phyloP scores from a whole-genome alignment of 2,888 invertebrate species.

The Drosophila quinaria region DNA sequence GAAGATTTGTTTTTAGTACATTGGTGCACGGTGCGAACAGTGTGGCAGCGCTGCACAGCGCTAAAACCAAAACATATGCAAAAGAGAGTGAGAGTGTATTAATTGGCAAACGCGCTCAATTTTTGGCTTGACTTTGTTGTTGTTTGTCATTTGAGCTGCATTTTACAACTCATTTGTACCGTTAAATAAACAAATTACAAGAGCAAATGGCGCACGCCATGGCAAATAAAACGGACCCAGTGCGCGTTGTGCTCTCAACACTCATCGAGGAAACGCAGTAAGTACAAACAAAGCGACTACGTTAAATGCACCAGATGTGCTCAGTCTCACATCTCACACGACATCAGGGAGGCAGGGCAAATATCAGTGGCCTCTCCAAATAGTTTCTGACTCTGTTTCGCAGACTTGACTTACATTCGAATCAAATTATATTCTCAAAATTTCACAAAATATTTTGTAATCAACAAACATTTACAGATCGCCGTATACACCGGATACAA shows the following conservation, averaged over 20 bases:
- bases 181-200: conserved; percentile 40
- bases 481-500: conserved; percentile 77
- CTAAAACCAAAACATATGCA: conserved; percentile 22
- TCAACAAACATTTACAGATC: conserved; percentile 64
- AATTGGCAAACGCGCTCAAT: conserved; percentile 44
- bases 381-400: not conserved
- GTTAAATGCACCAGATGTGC: conserved; percentile 55
- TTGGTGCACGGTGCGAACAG: not conserved
- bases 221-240: conserved; percentile 69
- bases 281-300: conserved; percentile 33
- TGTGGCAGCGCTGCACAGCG: conserved; percentile 35
- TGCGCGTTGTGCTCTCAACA: conserved; percentile 71
- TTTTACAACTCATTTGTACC: conserved; percentile 30
- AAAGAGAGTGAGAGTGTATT: conserved; percentile 27
- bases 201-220: conserved; percentile 31
- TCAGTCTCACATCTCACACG: not conserved
- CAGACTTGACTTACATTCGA: conserved; percentile 1
- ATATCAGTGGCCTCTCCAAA: not conserved
- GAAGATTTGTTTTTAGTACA: not conserved
- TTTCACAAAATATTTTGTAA: not conserved
- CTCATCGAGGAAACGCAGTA: conserved; percentile 82
- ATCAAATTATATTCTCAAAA: not conserved
- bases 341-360: not conserved
- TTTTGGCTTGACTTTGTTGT: conserved; percentile 44
- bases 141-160: conserved; percentile 32